A percentile compares a stretch with the other conserved stretches of the same genome.
Evolutionary conservation across 2,797 vertebrate species (phyloP).

Genomic region (Rhinatrema bivittatum): DNA sequence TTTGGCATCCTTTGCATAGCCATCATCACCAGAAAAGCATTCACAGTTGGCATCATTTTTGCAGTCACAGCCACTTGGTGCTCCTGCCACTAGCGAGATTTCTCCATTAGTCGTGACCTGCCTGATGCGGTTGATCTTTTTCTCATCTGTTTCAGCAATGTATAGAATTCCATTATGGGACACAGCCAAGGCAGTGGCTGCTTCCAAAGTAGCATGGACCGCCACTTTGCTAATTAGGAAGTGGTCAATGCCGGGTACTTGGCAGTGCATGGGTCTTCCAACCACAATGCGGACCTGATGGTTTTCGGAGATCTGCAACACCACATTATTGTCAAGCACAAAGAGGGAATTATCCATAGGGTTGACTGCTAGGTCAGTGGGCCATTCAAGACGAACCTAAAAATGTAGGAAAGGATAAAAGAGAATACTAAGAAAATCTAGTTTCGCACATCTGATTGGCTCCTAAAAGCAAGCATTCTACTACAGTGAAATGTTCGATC

Average conservation of each 20-base stretch:
- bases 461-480: not conserved
- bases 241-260: slow-evolving; percentile 93
- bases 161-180: slow-evolving; percentile 90
- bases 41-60: slow-evolving; percentile 95
- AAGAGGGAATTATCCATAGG: slow-evolving; percentile 96
- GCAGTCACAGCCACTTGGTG: slow-evolving; percentile 91
- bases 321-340: slow-evolving; percentile 93
- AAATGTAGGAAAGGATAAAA: slow-evolving; percentile 9
- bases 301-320: slow-evolving; percentile 94
- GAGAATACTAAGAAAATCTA: not conserved
- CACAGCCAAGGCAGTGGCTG: slow-evolving; percentile 81
- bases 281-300: slow-evolving; percentile 94
- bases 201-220: slow-evolving; percentile 89
- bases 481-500: no score
- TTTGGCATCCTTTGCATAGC: slow-evolving; percentile 94
- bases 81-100: slow-evolving; percentile 89
- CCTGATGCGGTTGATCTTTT: slow-evolving; percentile 90
- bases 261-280: slow-evolving; percentile 94
- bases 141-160: slow-evolving; percentile 92
- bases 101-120: slow-evolving; percentile 91
- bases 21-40: slow-evolving; percentile 92
- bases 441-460: not conserved
- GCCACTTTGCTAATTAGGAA: slow-evolving; percentile 93
- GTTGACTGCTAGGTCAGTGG: slow-evolving; percentile 89
- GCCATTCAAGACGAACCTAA: slow-evolving; percentile 94